These are phyloP conservation scores for Mallotus villosus DNA, from an alignment of 2,797 vertebrate species.

Conservation along the genomic window DNA sequence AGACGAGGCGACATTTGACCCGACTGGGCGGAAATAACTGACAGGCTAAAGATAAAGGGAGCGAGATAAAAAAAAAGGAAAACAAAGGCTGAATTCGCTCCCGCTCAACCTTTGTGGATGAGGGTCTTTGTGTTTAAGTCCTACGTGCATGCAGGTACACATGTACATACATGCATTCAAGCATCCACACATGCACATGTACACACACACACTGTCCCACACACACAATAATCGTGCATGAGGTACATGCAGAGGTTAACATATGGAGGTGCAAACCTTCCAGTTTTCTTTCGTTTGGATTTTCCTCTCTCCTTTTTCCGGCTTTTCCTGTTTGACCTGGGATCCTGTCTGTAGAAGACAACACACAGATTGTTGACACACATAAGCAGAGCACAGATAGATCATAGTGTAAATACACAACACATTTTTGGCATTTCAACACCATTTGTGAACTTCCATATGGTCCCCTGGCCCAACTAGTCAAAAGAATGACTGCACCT, in stretches of 20 bases:
- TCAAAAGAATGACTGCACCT: slow-evolving; percentile 41
- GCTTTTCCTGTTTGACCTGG: slow-evolving; percentile 59
- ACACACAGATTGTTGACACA: neutral
- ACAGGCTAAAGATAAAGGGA: slow-evolving; percentile 49
- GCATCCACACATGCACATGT: neutral
- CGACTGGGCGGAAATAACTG: slow-evolving; percentile 54
- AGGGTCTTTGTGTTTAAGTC: slow-evolving; percentile 11
- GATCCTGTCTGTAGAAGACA: slow-evolving; percentile 53
- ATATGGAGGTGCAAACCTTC: slow-evolving; percentile 58
- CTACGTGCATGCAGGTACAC: slow-evolving; percentile 13
- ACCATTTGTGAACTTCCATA: slow-evolving; percentile 19
- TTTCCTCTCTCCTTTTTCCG: slow-evolving; percentile 66
- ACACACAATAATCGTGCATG: slow-evolving; percentile 8
- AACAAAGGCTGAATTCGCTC: slow-evolving; percentile 28
- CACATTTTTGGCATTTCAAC: slow-evolving; percentile 2
- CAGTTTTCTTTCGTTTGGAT: slow-evolving; percentile 63
- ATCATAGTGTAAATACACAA: neutral
- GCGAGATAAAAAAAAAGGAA: slow-evolving; percentile 35
- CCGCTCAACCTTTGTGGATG: slow-evolving; percentile 22
- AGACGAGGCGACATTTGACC: slow-evolving; percentile 63
- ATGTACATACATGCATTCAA: neutral
- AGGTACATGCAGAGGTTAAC: slow-evolving; percentile 37
- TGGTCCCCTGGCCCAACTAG: slow-evolving; percentile 51
- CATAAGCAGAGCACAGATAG: neutral
- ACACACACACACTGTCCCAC: slow-evolving; percentile 11